phyloP scores from a whole-genome alignment of 2,113 vertebrate species.

The Gobius niger region DNA sequence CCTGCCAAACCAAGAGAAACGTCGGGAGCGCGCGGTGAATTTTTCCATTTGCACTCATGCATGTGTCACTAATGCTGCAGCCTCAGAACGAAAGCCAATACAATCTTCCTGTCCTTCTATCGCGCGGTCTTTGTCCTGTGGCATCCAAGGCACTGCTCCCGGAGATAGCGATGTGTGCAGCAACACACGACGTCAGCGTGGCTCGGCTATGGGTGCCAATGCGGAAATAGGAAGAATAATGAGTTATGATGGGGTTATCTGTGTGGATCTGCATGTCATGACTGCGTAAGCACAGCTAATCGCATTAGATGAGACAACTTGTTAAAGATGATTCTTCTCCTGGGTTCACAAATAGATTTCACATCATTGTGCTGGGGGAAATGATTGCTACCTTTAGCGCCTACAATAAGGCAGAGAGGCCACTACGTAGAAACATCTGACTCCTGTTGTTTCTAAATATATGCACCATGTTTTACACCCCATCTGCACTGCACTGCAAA shows the following conservation, averaged over 20 bases:
- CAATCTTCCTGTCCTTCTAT: conserved; percentile 42
- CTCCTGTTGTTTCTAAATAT: conserved; percentile 61
- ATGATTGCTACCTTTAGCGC: conserved; percentile 67
- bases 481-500: conserved; percentile 34
- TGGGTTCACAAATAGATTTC: conserved; percentile 72
- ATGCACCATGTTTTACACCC: conserved; percentile 39
- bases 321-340: conserved; percentile 72
- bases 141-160: conserved; percentile 37
- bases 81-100: conserved; percentile 52
- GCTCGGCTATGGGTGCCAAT: conserved; percentile 48
- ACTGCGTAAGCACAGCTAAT: conserved; percentile 72
- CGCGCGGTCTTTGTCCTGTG: conserved; percentile 44
- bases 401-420: conserved; percentile 33
- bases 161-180: conserved; percentile 47
- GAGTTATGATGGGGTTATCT: conserved; percentile 74
- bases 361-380: conserved; percentile 64
- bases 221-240: conserved; percentile 69
- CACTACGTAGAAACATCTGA: conserved; percentile 42
- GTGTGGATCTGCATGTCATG: conserved; percentile 73
- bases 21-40: conserved; percentile 27
- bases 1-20: conserved; percentile 30
- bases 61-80: conserved; percentile 63
- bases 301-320: conserved; percentile 78
- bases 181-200: conserved; percentile 51
- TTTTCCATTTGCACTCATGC: conserved; percentile 63